Conservation (phyloP, 1,140 invertebrate genomes). For the Diachasma alloeum region DNA sequence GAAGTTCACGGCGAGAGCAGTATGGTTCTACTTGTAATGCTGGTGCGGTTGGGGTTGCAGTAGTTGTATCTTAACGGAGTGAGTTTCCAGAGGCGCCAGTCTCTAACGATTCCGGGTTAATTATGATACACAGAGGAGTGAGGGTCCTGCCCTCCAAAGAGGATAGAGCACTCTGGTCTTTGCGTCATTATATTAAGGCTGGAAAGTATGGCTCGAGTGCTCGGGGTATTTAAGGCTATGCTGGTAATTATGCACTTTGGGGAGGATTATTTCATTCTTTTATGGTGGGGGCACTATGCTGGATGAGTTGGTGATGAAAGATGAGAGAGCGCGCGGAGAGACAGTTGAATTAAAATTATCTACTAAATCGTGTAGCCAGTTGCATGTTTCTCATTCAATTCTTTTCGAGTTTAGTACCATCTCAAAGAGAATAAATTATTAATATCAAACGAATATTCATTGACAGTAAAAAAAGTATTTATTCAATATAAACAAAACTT, state of each 20-base stretch:
- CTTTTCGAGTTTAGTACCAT: no score
- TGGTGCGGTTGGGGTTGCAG: slow-evolving; percentile 4
- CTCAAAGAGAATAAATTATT: no score
- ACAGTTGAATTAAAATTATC: no score
- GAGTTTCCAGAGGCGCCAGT: not conserved
- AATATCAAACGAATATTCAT: no score
- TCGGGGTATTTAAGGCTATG: not conserved
- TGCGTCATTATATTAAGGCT: not conserved
- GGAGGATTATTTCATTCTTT: not conserved
- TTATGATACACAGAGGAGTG: slow-evolving; percentile 5
- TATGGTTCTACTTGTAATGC: slow-evolving; percentile 12
- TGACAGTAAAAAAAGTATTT: no score
- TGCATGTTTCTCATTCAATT: no score
- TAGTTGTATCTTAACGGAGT: slow-evolving; percentile 10
- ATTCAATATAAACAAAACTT: no score
- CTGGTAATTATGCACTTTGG: not conserved
- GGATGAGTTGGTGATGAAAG: no score
- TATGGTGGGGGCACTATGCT: no score
- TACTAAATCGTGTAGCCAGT: no score
- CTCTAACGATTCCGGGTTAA: slow-evolving; percentile 12
- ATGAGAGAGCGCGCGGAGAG: no score
- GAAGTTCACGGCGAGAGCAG: not conserved
- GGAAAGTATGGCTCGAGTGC: not conserved
- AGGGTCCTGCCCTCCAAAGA: not conserved
- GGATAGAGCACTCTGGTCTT: not conserved